Conservation (phyloP, 2,888 invertebrate species). For the Rhimphoctona megacephalus region DNA sequence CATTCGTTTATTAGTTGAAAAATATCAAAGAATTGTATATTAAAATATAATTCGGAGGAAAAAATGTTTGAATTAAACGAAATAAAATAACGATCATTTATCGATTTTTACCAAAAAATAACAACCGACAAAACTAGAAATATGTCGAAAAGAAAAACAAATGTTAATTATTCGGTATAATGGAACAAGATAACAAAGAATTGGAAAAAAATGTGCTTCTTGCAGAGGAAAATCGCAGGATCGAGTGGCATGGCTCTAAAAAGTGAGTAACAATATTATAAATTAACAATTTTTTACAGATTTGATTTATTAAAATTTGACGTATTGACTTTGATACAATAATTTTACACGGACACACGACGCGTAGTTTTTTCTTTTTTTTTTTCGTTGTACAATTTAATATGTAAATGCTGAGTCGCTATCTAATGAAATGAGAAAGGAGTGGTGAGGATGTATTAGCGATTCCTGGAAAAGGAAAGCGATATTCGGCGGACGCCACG, state of each 20-base stretch:
- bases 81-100: too few species aligned
- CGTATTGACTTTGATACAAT: slow-evolving; percentile 75
- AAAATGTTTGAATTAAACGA: too few species aligned
- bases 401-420: slow-evolving; percentile 60
- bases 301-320: slow-evolving; percentile 76
- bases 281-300: slow-evolving; percentile 66
- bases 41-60: too few species aligned
- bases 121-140: too few species aligned
- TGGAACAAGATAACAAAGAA: too few species aligned
- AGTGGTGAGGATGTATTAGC: background rate
- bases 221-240: too few species aligned
- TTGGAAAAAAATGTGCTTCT: too few species aligned
- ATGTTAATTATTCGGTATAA: too few species aligned
- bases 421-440: slow-evolving; percentile 26
- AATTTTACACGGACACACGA: slow-evolving; percentile 73
- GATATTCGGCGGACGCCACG: slow-evolving; percentile 34
- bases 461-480: slow-evolving; percentile 7
- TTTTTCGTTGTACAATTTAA: slow-evolving; percentile 55
- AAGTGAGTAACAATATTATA: background rate
- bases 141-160: too few species aligned
- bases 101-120: too few species aligned
- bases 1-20: too few species aligned
- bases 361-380: slow-evolving; percentile 62
- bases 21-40: too few species aligned
- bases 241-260: background rate